Evolutionary conservation across 1,140 invertebrate genomes (phyloP), one percentile per base, ranked within the genome.

Genomic region (Scaptomyza pallida): DNA sequence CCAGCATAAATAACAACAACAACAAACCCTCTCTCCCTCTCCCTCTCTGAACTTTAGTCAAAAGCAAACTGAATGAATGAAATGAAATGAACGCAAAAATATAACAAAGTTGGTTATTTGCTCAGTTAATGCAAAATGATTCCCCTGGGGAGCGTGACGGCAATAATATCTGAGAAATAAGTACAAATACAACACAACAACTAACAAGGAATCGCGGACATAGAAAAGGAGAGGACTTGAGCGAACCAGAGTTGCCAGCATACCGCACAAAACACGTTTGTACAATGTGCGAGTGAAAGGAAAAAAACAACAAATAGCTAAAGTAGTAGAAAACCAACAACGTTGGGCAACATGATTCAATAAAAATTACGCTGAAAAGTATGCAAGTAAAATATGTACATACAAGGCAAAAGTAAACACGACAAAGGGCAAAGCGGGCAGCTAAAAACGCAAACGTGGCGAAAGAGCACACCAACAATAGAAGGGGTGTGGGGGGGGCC

Each of bases 101-200:
- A 86, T 86, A 86, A 86, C 82, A 86, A 86, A 86, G 78, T 88
- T 88, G 82, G 82, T 82, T 86, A 86, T 86, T 86, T 86, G 83
- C 72, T 72, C 82, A 75, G 82, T 88, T 86, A 86, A 86, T 86
- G 82, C 82, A 86, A 86, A 86, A 88, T 88, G 78, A 86, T 89
- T 86, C 78, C 78, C 78, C 75, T 45, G 68, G 68, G 78, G 74
- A 65, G 75, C 30, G 70, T 65, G 65, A 56, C 26, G 50, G 56
- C 35, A 61, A 73, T 70, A 69, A 72, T 68, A 68, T 72, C 55
- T 61, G 26, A 57, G 60, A 72, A 72, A 71, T 57, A 57, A 30
- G 37, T 57, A 44, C 54, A 35, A 65, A 55, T 21, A 47, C 40
- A 43, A 13, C 50, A 59, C 67, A 63, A 55, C 43, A 33, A n/a